Conservation (phyloP, 2,113 vertebrate genomes). For the Chionodraco myersi region DNA sequence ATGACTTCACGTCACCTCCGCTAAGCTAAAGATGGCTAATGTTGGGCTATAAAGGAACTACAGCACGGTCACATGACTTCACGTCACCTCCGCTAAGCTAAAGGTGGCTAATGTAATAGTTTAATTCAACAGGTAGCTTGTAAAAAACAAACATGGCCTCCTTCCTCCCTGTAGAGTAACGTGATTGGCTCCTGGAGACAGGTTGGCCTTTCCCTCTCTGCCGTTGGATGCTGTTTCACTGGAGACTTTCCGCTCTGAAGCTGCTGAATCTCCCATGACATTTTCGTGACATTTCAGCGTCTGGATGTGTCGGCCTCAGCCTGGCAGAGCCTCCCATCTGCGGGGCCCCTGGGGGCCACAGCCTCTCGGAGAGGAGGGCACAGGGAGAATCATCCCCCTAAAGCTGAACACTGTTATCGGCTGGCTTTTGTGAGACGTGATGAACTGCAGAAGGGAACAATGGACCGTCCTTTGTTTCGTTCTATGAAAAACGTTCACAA, state of each 20-base stretch:
- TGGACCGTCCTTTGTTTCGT: background rate
- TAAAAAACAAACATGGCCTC: too few species aligned
- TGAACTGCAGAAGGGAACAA: constrained; percentile 18
- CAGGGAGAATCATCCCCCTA: constrained; percentile 24
- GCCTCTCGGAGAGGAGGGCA: constrained; percentile 34
- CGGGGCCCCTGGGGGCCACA: constrained; percentile 55
- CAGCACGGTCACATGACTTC: too few species aligned
- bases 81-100: too few species aligned
- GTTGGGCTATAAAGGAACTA: too few species aligned
- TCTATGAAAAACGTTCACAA: background rate
- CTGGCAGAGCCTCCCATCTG: constrained; percentile 74
- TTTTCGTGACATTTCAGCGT: constrained; percentile 78
- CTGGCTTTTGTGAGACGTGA: constrained; percentile 41
- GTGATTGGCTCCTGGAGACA: background rate
- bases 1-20: too few species aligned
- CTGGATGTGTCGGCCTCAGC: constrained; percentile 66
- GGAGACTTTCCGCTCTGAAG: constrained; percentile 55
- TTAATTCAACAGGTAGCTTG: too few species aligned
- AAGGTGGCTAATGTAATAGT: too few species aligned
- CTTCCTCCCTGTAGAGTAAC: too few species aligned
- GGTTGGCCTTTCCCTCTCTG: constrained; percentile 71
- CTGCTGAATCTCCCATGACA: constrained; percentile 72
- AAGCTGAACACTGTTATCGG: constrained; percentile 24
- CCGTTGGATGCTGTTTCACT: constrained; percentile 60
- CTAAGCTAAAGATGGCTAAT: too few species aligned